Evolutionary conservation across 2,888 invertebrate genomes (phyloP).

Genomic region (Phengaris alcon): DNA sequence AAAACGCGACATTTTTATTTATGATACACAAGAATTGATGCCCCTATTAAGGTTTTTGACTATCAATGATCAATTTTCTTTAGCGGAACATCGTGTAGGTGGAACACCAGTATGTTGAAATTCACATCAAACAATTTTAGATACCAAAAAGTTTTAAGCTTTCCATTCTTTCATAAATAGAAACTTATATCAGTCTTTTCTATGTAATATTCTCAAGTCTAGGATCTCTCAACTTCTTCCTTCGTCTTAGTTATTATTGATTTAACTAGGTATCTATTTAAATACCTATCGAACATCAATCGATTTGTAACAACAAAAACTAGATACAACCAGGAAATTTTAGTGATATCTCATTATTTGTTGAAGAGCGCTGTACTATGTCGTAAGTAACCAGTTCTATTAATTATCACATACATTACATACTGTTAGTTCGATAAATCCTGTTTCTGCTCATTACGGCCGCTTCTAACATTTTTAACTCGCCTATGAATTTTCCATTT

Average conservation of each 20-base stretch:
- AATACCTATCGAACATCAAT: neutral
- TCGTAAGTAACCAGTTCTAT: conserved; percentile 25
- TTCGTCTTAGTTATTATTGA: neutral
- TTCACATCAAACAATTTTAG: neutral
- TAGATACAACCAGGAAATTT: conserved; percentile 14
- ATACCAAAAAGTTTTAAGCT: neutral
- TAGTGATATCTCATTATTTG: conserved; percentile 22
- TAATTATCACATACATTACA: conserved; percentile 28
- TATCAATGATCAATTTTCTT: conserved; percentile 2
- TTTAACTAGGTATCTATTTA: neutral
- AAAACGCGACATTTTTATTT: conserved; percentile 18
- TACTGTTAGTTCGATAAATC: conserved; percentile 26
- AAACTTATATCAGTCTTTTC: neutral
- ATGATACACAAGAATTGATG: neutral
- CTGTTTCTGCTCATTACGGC: conserved; percentile 26
- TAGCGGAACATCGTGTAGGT: neutral
- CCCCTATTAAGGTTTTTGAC: conserved; percentile 5
- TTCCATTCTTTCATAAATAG: neutral
- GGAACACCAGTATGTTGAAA: neutral
- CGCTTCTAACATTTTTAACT: conserved; percentile 1
- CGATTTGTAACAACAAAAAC: neutral
- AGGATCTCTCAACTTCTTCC: neutral
- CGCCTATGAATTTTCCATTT: neutral
- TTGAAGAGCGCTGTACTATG: conserved; percentile 11
- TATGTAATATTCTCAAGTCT: neutral